Percentiles rank a stretch among this genome's conserved stretches.
Evolutionary conservation across 2,113 vertebrate species (phyloP).

Genomic region (Leptocoma aspasia): DNA sequence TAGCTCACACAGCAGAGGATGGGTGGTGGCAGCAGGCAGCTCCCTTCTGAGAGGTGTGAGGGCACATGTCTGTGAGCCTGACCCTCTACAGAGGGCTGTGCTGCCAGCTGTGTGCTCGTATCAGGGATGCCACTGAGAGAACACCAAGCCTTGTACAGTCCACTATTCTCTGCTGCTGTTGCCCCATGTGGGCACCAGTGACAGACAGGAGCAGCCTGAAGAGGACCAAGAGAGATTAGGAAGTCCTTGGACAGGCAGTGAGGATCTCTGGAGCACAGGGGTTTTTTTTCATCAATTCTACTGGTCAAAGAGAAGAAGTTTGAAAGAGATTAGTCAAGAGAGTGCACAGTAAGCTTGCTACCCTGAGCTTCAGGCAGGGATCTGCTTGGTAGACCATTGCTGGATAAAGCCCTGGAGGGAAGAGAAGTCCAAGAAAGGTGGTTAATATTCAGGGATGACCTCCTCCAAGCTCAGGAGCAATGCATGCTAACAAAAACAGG

Average conservation of each 20-base stretch:
- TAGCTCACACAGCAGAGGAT: background rate
- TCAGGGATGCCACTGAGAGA: background rate
- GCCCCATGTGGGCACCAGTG: background rate
- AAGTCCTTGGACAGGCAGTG: background rate
- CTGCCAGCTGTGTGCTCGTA: accelerated
- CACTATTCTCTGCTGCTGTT: background rate
- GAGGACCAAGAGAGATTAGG: background rate
- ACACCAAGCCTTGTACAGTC: background rate
- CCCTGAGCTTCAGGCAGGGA: background rate
- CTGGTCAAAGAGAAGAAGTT: background rate
- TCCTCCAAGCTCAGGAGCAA: background rate
- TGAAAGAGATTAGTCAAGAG: background rate
- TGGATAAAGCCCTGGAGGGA: background rate
- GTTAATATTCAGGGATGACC: background rate
- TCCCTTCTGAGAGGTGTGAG: background rate
- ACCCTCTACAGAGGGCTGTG: too few species aligned
- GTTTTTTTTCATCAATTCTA: background rate
- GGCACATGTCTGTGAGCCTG: background rate
- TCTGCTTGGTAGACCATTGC: background rate
- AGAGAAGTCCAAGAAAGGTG: background rate
- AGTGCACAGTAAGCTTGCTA: background rate
- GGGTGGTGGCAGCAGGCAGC: background rate
- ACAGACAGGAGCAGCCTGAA: background rate
- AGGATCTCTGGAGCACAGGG: background rate
- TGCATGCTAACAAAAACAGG: background rate